A percentile compares a stretch with the other conserved stretches of the same genome.
Conservation (phyloP, 2,113 vertebrate species). For the Coreoperca whiteheadi region DNA sequence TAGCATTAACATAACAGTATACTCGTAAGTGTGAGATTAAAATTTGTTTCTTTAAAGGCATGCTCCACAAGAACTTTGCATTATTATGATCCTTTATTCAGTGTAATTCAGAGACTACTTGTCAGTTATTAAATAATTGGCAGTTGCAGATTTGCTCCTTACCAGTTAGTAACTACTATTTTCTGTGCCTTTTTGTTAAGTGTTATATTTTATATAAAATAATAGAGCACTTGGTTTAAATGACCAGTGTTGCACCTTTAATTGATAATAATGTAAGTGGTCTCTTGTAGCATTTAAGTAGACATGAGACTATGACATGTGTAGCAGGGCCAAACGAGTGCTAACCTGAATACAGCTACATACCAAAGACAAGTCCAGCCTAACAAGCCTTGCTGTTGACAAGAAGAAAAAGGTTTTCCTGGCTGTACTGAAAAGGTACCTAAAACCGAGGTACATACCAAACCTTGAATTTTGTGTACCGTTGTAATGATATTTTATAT, state of each 20-base stretch:
- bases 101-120: neutral
- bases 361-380: neutral
- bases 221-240: neutral
- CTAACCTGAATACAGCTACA: neutral
- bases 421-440: too few relatives aligned
- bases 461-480: too few relatives aligned
- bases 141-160: neutral
- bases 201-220: neutral
- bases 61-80: neutral
- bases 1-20: constrained; percentile 14
- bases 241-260: neutral
- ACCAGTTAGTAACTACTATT: neutral
- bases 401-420: neutral
- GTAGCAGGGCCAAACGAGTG: neutral
- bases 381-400: neutral
- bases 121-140: neutral
- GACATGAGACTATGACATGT: neutral
- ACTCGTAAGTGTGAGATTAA: constrained; percentile 4
- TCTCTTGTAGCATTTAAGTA: neutral
- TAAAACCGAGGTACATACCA: too few relatives aligned
- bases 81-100: neutral
- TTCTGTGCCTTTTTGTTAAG: neutral
- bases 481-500: too few relatives aligned
- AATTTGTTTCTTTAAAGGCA: neutral
- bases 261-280: neutral